Percentiles rank a stretch among this genome's conserved stretches.
These are phyloP conservation scores for Athrips mouffetella DNA, from an alignment of 2,888 invertebrate genomes.

Conservation along the genomic window DNA sequence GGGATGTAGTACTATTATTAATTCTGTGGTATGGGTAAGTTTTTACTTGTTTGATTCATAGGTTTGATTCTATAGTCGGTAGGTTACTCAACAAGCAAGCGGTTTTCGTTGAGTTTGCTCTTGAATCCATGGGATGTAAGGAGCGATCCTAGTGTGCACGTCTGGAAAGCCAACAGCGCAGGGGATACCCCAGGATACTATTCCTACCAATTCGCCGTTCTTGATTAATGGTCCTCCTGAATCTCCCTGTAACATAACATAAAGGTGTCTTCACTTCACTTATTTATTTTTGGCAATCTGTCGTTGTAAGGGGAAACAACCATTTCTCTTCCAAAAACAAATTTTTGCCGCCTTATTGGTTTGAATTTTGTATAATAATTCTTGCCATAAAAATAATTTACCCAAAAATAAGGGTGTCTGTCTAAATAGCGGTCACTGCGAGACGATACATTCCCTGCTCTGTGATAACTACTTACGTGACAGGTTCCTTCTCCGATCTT, in stretches of 20 bases:
- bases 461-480: constrained; percentile 53
- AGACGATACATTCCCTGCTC: too few species aligned
- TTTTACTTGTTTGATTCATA: too few species aligned
- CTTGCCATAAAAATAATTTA: background rate
- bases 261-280: background rate
- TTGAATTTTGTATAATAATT: background rate
- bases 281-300: background rate
- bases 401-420: too few species aligned
- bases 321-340: background rate
- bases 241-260: constrained; percentile 57
- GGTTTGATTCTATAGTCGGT: too few species aligned
- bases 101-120: too few species aligned
- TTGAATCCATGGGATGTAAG: constrained; percentile 54
- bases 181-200: constrained; percentile 72
- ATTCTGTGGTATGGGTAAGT: too few species aligned
- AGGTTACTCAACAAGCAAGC: too few species aligned
- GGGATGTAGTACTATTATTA: too few species aligned
- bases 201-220: constrained; percentile 49
- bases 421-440: too few species aligned
- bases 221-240: constrained; percentile 65
- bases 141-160: constrained; percentile 63
- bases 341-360: background rate
- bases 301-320: background rate
- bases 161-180: constrained; percentile 71
- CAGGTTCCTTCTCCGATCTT: constrained; percentile 63